Base-by-base conservation (phyloP, 2,797 vertebrate genomes). In the Enteromius radiatus region DNA sequence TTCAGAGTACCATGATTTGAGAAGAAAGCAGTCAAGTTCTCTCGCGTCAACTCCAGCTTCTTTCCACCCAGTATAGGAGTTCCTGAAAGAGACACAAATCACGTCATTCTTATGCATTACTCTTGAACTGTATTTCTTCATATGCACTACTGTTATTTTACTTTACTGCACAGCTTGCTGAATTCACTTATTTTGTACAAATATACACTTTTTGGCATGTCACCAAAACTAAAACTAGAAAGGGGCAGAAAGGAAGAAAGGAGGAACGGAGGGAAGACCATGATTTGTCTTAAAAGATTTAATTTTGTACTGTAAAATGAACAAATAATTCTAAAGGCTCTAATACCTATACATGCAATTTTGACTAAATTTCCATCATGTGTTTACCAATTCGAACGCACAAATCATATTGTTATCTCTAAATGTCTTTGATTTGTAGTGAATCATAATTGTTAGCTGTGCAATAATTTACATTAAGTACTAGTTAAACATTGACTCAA, bases 1-100 rank as follows among this genome's bases (percentile, higher is more conserved):
- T 86, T 96, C 89, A 92, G 90, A 84, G 89, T 92, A 81, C 88
- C 94, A 81, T 94, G 95, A 89, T 90, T 93, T 41, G 83, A n/a
- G 54, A 92, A 86, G 49, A 96, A 90, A 76, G 89, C 89, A 23
- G 91, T 91, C 87, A 96, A 93, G 43, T 97, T 97, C 87, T 98
- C 97, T 89, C 89, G 96, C 59, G 91, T 85, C 4, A 94, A 93
- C 43, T 97, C 96, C 87, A 93, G 79, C 85, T 96, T 94, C 85
- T 89, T 93, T 23, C 14, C 41, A 41, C 82, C 52, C 41, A 82
- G 54, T n/a, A 84, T 68, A 15, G 80, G 86, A 54, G 87, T 89
- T 56, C 84, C 88, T 87, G 78, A 78, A 41, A 54, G 56, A 59
- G 26, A 36, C n/a, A 45, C 14, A 31, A 74, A 6, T 7, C 38